phyloP scores from a whole-genome alignment of 2,113 vertebrate genomes.

The Cryptotis parvus region DNA sequence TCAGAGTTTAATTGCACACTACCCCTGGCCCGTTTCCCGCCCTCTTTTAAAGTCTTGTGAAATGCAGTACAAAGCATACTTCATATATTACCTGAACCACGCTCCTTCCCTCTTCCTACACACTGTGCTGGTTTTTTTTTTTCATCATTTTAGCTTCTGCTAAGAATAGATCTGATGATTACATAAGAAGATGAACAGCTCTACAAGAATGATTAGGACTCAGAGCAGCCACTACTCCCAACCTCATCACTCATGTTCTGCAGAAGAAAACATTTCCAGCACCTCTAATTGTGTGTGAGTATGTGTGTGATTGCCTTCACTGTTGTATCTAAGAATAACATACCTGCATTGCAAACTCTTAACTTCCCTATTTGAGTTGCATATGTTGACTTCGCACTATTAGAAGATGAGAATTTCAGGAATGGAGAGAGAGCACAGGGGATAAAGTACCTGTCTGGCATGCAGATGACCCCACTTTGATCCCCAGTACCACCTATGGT shows the following conservation, averaged over 20 bases:
- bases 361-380: not conserved
- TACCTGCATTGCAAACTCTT: not conserved
- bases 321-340: constrained; percentile 13
- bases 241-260: not conserved
- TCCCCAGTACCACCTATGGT: too few species aligned
- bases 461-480: too few species aligned
- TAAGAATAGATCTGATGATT: not conserved
- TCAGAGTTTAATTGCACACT: not conserved
- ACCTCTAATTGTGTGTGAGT: not conserved
- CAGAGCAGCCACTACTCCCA: not conserved
- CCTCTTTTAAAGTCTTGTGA: constrained; percentile 4
- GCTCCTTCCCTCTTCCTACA: not conserved
- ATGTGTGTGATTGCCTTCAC: not conserved
- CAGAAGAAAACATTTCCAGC: not conserved
- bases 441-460: too few species aligned
- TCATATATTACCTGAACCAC: not conserved
- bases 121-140: not conserved
- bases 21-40: not conserved
- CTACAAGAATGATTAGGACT: not conserved
- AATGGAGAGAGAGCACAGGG: too few species aligned
- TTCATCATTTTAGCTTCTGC: constrained; percentile 50
- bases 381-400: not conserved
- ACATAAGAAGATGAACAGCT: not conserved
- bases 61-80: not conserved
- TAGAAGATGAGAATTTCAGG: not conserved